Base-by-base conservation (phyloP, 2,888 invertebrate species). In the Sphaerophoria rueppellii region DNA sequence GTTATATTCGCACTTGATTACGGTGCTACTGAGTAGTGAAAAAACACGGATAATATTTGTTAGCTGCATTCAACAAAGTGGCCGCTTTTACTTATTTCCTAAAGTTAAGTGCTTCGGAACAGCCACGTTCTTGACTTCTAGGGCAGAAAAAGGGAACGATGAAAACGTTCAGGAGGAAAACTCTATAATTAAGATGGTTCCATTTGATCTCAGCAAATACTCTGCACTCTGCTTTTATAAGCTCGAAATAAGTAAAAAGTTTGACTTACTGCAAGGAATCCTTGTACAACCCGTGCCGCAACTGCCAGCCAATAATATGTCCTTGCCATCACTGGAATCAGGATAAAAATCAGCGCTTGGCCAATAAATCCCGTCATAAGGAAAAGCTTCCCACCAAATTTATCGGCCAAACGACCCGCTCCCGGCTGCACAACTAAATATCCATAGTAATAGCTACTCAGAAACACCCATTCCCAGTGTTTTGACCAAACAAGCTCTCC, bases 401-500 rank as follows among this genome's bases (percentile, higher is more conserved):
- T 88, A 86, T 92, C 92, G 0, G 91, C 89, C 48, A 92, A 83
- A 76, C 90, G 90, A 9, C 93, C 93, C 14, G 92, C 92, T 60
- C 92, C 79, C 0, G 92, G 90, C 63, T 92, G 89, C 4, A 91
- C 90, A 14, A 91, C 82, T 14, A 92, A 89, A 60, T 90, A 93
- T 65, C 93, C 93, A 86, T 93, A 94, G 90, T 93, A 94, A 88
- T 93, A 93, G 4, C 93, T 91, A 6, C 93, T 93, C 4, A 94
- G 90, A 60, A 94, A 89, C 0, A 90, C 88, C 24, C 94, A 93
- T 88, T 93, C 93, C 14, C 91, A 90, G 6, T 90, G 89, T 73
- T 93, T 93, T 43, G 91, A 90, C 94, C 94, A 94, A 0, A 90
- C 89, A 77, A 94, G 92, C 79, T 93, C 93, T 4, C 92, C 93